Base-by-base conservation (phyloP, 2,888 invertebrate species). In the Pristionchus mayeri region DNA sequence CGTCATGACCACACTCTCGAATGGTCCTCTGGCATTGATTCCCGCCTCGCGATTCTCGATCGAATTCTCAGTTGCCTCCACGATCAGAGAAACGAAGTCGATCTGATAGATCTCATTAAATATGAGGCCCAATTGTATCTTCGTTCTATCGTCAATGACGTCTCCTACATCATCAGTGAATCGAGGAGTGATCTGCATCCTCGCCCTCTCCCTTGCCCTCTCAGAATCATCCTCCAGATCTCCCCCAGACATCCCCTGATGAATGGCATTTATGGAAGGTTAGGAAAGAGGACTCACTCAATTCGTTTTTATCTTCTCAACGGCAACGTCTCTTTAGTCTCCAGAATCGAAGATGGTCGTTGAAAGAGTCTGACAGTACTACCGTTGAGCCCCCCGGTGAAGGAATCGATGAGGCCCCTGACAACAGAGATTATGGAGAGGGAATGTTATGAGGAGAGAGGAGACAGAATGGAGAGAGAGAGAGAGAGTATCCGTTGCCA, bases 1-100 rank as follows among this genome's bases (percentile, higher is more conserved):
- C 0, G 71, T 71, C 71, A n/a, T 44, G n/a, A 71, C 3, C 3
- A 71, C 71, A 44, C 71, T 71, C 71, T 71, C 71, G 44, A 40
- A 71, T 6, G 71, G 71, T 1, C 71, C 71, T 24, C 71, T 40
- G 3, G 71, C 71, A 44, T 40, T 40, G 16, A 71, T n/a, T 16
- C 71, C 71, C 21, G 40, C 40, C n/a, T 71, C 71, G 11, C 71
- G 21, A 24, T 71, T 71, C 71, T 71, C 71, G 44, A 71, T 44
- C 21, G 71, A 37, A 44, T 40, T 71, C 71, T 71, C 71, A 21
- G 71, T 71, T 71, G 71, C 71, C 40, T 71, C 71, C 71, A 71
- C 71, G 44, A 71, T 40, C 3, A 71, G 71, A 71, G n/a, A n/a
- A 16, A 71, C 37, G 37, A 71, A 40, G 24, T 71, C 71, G n/a